Evolutionary conservation across 2,888 invertebrate species (phyloP).

Genomic region (Oxycera nigricornis): DNA sequence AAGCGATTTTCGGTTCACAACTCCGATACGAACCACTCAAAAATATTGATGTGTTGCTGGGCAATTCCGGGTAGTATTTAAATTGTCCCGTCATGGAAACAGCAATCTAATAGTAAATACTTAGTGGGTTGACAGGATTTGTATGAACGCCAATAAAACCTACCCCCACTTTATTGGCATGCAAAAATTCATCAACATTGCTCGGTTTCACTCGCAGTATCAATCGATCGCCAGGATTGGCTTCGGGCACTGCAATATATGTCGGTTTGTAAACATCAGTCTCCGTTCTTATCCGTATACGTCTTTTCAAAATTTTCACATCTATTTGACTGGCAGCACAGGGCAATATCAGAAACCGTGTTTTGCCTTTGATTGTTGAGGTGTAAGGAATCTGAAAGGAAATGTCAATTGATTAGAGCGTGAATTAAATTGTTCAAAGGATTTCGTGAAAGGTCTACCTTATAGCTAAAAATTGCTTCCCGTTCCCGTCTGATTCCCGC

Average conservation of each 20-base stretch:
- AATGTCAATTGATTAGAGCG: neutral
- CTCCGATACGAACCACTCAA: slow-evolving; percentile 63
- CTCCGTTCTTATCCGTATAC: slow-evolving; percentile 57
- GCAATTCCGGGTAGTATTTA: slow-evolving; percentile 65
- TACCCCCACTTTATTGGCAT: slow-evolving; percentile 65
- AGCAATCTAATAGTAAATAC: slow-evolving; percentile 59
- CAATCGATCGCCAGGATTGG: slow-evolving; percentile 62
- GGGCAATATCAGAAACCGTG: slow-evolving; percentile 64
- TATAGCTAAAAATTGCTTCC: slow-evolving; percentile 65
- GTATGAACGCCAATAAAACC: slow-evolving; percentile 44
- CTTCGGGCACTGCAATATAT: slow-evolving; percentile 59
- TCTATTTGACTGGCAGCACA: slow-evolving; percentile 66
- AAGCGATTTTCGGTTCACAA: slow-evolving; percentile 67
- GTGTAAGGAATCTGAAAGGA: slow-evolving; percentile 17
- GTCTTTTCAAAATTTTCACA: slow-evolving; percentile 62
- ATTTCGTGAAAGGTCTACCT: slow-evolving; percentile 57
- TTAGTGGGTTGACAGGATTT: neutral
- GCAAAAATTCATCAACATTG: slow-evolving; percentile 64
- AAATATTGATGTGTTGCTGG: slow-evolving; percentile 63
- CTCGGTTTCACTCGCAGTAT: slow-evolving; percentile 64
- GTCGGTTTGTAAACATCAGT: slow-evolving; percentile 63
- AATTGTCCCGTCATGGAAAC: slow-evolving; percentile 63
- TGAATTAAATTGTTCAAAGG: neutral
- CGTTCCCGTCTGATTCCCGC: slow-evolving; percentile 65
- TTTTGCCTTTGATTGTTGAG: neutral